Evolutionary conservation across 2,888 invertebrate genomes (phyloP).

Genomic region (Ichneumoninae sp.): DNA sequence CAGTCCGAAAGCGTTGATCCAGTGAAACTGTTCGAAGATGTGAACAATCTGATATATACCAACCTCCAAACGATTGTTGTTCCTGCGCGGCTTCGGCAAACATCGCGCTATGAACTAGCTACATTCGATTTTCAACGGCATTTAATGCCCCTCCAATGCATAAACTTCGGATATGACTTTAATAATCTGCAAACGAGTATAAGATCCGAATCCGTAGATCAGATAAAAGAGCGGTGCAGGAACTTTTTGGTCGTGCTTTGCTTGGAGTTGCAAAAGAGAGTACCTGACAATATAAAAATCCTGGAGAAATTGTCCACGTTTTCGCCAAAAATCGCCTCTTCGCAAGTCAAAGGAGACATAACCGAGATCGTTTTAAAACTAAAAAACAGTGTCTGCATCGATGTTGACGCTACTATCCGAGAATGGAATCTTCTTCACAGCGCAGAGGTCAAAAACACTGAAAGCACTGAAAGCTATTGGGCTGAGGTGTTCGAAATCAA

Average conservation of each 20-base stretch:
- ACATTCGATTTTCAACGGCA: slow-evolving; percentile 72
- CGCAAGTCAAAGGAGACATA: slow-evolving; percentile 13
- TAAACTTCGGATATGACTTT: slow-evolving; percentile 75
- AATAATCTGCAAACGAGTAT: slow-evolving; percentile 45
- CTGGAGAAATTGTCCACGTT: slow-evolving; percentile 68
- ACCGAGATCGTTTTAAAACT: not conserved
- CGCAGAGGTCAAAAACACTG: not conserved
- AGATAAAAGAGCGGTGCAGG: slow-evolving; percentile 69
- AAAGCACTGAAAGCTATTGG: slow-evolving; percentile 51
- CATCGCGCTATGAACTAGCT: slow-evolving; percentile 67
- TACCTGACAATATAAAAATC: slow-evolving; percentile 70
- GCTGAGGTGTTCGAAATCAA: slow-evolving; percentile 27
- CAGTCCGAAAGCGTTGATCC: slow-evolving; percentile 67
- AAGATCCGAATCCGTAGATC: slow-evolving; percentile 46
- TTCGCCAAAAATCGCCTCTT: slow-evolving; percentile 34
- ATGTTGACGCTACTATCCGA: slow-evolving; percentile 12
- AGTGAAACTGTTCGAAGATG: slow-evolving; percentile 67
- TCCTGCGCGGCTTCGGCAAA: slow-evolving; percentile 71
- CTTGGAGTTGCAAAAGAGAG: slow-evolving; percentile 68
- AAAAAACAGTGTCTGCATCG: slow-evolving; percentile 18
- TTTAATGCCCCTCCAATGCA: slow-evolving; percentile 72
- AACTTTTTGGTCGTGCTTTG: slow-evolving; percentile 66
- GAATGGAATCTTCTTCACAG: slow-evolving; percentile 44
- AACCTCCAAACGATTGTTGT: slow-evolving; percentile 70
- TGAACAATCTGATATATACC: slow-evolving; percentile 61